phyloP scores from a whole-genome alignment of 2,113 vertebrate genomes.

The Lophura nycthemera region DNA sequence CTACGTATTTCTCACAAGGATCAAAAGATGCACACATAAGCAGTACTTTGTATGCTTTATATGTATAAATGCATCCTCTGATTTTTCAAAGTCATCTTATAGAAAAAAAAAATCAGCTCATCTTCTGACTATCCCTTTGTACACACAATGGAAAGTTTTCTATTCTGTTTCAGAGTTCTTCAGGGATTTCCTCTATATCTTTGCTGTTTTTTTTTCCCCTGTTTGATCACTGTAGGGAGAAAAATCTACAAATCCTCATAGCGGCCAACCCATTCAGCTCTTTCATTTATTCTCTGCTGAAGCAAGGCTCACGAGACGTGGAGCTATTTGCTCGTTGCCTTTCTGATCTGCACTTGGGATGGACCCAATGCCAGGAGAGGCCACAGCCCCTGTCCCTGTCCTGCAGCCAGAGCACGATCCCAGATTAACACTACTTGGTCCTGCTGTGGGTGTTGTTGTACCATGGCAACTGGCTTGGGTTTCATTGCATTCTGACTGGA shows the following conservation, averaged over 20 bases:
- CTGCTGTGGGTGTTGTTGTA: accelerated
- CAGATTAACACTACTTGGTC: accelerated
- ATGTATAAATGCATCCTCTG: not conserved
- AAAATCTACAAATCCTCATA: not conserved
- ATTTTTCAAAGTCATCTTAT: not conserved
- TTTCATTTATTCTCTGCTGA: not conserved
- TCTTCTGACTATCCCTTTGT: not conserved
- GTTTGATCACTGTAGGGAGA: not conserved
- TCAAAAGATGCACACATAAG: not conserved
- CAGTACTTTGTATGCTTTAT: not conserved
- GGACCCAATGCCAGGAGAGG: accelerated
- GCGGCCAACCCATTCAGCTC: not conserved
- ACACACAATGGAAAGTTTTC: not conserved
- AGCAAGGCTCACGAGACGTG: not conserved
- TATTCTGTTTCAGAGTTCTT: not conserved
- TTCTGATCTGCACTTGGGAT: not conserved
- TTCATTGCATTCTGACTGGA: not conserved
- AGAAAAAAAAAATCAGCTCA: accelerated
- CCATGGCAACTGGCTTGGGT: not conserved
- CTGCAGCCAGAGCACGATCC: accelerated
- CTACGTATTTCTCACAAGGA: not conserved
- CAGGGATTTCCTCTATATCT: not conserved
- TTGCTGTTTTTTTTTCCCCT: not conserved
- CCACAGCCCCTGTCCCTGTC: not conserved
- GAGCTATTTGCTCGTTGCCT: too few species aligned